phyloP scores from a whole-genome alignment of 1,140 invertebrate species.

The Atopsyche davidsoni region DNA sequence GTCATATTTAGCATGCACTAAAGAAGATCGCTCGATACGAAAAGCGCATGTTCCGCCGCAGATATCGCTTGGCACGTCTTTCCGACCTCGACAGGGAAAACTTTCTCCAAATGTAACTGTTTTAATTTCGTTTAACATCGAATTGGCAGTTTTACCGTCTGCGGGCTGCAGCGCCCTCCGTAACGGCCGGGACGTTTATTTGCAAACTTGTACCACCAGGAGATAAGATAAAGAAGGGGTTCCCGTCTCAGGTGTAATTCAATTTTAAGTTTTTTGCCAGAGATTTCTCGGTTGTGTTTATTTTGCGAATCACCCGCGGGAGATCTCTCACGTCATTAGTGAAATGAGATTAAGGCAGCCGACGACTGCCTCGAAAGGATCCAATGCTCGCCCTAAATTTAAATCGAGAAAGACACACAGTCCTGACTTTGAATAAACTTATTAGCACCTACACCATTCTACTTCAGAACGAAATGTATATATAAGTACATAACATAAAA shows the following conservation, averaged over 20 bases:
- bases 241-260: conserved; percentile 27
- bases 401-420: no score
- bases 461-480: no score
- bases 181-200: conserved; percentile 5
- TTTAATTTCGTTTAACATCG: conserved; percentile 26
- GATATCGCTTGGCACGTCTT: conserved; percentile 1
- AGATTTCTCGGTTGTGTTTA: conserved; percentile 24
- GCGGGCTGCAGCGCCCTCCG: conserved; percentile 2
- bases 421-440: no score
- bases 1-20: no score
- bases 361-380: no score
- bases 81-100: conserved; percentile 3
- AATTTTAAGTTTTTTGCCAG: conserved; percentile 27
- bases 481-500: no score
- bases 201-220: conserved; percentile 11
- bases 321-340: conserved; percentile 26
- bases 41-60: conserved; percentile 5
- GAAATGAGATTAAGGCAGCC: conserved; percentile 25
- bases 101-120: conserved; percentile 25
- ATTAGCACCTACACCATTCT: no score
- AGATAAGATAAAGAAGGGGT: conserved; percentile 23
- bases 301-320: conserved; percentile 20
- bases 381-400: no score
- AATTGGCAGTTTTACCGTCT: conserved; percentile 28
- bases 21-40: conserved; percentile 1